Conservation (phyloP, 2,113 vertebrate genomes). For the Oceanites oceanicus region DNA sequence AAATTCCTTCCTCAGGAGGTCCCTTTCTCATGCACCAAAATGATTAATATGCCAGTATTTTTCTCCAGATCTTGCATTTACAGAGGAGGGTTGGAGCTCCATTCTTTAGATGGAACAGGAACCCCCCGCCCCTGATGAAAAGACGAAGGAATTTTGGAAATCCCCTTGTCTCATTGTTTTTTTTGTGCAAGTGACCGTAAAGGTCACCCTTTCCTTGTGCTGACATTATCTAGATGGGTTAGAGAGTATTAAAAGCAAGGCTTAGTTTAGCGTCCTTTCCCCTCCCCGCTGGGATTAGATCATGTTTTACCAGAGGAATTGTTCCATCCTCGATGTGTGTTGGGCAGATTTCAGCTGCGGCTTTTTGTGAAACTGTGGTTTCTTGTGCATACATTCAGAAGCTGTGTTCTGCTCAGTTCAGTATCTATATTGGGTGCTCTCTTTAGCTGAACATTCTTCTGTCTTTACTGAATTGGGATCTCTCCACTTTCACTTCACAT, state of each 20-base stretch:
- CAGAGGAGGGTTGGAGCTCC: background rate
- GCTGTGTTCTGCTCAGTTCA: background rate
- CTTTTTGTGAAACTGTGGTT: background rate
- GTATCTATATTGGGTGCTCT: background rate
- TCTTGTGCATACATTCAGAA: background rate
- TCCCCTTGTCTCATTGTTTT: background rate
- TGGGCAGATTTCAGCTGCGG: background rate
- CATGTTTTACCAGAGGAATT: background rate
- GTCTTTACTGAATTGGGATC: background rate
- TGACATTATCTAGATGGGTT: constrained; percentile 35
- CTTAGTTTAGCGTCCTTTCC: constrained; percentile 38
- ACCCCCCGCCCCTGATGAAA: background rate
- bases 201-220: constrained; percentile 41
- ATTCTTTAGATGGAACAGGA: background rate
- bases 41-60: background rate
- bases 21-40: background rate
- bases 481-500: background rate
- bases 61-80: background rate
- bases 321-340: background rate
- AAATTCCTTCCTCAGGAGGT: background rate
- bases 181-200: background rate
- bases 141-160: constrained; percentile 33
- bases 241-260: constrained; percentile 46
- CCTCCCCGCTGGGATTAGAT: constrained; percentile 2
- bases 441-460: background rate